phyloP scores from a whole-genome alignment of 2,797 vertebrate genomes.

The Hypotaenidia philippensis region DNA sequence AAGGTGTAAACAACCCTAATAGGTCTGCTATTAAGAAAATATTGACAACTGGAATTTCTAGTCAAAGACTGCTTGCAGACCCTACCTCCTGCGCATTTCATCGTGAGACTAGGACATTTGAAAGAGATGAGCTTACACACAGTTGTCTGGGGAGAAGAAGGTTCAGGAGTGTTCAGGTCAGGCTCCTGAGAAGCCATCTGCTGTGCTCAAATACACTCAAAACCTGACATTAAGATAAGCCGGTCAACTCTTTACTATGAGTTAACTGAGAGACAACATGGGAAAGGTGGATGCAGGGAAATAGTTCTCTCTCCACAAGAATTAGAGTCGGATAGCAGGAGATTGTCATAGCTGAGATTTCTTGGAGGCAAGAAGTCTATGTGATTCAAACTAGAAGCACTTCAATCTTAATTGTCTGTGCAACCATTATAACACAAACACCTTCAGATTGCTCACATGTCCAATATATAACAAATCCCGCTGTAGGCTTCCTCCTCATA shows the following conservation, averaged over 20 bases:
- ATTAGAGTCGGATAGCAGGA: neutral
- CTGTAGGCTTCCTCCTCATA: rapidly evolving
- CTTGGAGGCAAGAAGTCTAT: neutral
- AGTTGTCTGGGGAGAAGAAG: neutral
- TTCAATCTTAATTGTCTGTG: neutral
- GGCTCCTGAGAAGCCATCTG: neutral
- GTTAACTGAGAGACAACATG: neutral
- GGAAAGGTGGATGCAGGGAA: neutral
- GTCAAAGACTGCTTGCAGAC: neutral
- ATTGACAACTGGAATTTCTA: neutral
- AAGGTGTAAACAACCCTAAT: neutral
- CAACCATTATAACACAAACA: neutral
- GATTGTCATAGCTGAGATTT: neutral
- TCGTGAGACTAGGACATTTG: neutral
- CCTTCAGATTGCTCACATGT: neutral
- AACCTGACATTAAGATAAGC: neutral
- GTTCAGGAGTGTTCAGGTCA: neutral
- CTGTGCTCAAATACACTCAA: neutral
- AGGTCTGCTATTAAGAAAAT: neutral
- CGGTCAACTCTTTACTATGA: neutral
- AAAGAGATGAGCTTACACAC: neutral
- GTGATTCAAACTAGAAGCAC: neutral
- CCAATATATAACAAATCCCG: rapidly evolving
- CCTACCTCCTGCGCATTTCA: neutral
- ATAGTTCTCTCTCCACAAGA: neutral